These are phyloP conservation scores for Phengaris alcon DNA, from an alignment of 2,888 invertebrate species.

Conservation along the genomic window DNA sequence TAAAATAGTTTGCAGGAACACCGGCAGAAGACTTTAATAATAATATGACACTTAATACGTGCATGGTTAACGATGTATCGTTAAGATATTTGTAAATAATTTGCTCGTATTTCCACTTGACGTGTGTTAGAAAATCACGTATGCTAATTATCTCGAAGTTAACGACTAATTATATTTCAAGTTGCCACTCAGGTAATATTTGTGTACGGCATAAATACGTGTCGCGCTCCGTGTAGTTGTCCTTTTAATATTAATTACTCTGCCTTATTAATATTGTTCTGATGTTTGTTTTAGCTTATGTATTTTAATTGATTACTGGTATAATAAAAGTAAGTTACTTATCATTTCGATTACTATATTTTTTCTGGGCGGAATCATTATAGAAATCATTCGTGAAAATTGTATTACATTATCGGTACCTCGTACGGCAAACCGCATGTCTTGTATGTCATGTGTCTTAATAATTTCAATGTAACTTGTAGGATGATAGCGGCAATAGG, in stretches of 20 bases:
- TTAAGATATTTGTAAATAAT: conserved; percentile 4
- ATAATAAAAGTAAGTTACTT: too few species aligned
- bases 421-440: too few species aligned
- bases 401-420: too few species aligned
- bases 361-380: too few species aligned
- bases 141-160: conserved; percentile 15
- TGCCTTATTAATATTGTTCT: conserved; percentile 6
- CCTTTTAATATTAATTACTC: conserved; percentile 17
- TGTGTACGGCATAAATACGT: conserved; percentile 25
- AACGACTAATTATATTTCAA: conserved; percentile 27
- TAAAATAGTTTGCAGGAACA: not conserved
- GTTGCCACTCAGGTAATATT: conserved; percentile 25
- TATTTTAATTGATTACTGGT: too few species aligned
- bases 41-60: not conserved
- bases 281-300: not conserved
- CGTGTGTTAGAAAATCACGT: not conserved
- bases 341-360: too few species aligned
- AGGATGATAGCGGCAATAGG: too few species aligned
- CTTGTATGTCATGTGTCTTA: too few species aligned
- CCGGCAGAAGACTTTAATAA: not conserved
- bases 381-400: too few species aligned
- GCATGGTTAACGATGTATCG: not conserved
- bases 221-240: conserved; percentile 2
- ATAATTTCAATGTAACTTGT: too few species aligned
- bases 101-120: conserved; percentile 18